Base-by-base conservation (phyloP, 1,140 invertebrate genomes). In the Eufriesea mexicana region DNA sequence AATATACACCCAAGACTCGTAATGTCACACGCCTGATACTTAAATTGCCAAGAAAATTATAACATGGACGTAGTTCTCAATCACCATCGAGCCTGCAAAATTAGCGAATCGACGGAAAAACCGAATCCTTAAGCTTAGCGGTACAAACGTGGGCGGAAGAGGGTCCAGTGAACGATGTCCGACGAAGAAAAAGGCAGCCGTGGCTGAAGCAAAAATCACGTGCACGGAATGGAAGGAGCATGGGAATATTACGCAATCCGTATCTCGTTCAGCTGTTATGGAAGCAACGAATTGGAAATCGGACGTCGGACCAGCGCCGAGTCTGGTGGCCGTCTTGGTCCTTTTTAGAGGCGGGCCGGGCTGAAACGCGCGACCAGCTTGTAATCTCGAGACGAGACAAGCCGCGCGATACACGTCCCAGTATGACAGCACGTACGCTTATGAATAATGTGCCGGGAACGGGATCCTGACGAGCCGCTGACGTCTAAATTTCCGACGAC, bases 341-440 rank as follows among this genome's bases (percentile, higher is more conserved):
- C 49, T 82, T 82, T 76, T 82, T 72, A 82, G 45, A 64, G 64
- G 73, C 51, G 72, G 73, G 35, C 16, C 64, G 42, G 5, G 28
- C 5, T 55, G 1, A 61, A 78, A 68, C 55, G 55, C 64, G n/a
- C 81, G 73, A 28, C 28, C 28, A 66, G 74, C 81, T 83, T 72
- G 81, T 83, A 83, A 83, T 79, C 81, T 83, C 47, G 67, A 70
- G 75, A 79, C 49, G 81, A 66, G 68, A 79, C 76, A 79, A 78
- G 82, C 51, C 68, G 74, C 42, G 61, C 51, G 82, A 80, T 84
- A 61, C 77, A 68, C 68, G 61, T 28, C 25, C 49, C 12, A 35
- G 45, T 47, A 78, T 70, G 74, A 78, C 66, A 74, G 70, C 68
- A 64, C 68, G 49, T 71, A 73, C 28, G 61, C 59, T 84, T 84